phyloP scores from a whole-genome alignment of 2,888 invertebrate species.

The Schrankia costaestrigalis region DNA sequence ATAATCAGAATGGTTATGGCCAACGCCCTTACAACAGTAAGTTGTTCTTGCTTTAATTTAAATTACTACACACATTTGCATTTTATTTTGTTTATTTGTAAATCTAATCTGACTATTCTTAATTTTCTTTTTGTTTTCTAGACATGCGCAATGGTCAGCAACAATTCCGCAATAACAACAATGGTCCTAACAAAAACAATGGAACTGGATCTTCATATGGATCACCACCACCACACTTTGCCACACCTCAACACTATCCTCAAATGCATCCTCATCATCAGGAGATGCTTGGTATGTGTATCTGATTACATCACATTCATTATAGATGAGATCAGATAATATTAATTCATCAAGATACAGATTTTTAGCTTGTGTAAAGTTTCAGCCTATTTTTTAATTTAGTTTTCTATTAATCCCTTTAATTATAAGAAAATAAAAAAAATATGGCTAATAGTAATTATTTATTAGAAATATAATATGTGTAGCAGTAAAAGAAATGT shows the following conservation, averaged over 20 bases:
- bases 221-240: constrained; percentile 75
- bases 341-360: no score
- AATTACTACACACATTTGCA: no score
- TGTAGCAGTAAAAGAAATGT: no score
- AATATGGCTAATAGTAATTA: no score
- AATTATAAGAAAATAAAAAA: no score
- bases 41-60: no score
- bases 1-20: constrained; percentile 71
- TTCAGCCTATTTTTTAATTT: not conserved
- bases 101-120: not conserved
- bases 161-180: constrained; percentile 65
- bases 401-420: no score
- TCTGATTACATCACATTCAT: no score
- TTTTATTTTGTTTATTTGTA: not conserved
- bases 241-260: constrained; percentile 68
- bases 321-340: no score
- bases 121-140: constrained; percentile 20
- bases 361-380: not conserved
- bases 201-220: constrained; percentile 72
- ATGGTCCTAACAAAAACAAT: constrained; percentile 59
- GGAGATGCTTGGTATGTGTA: constrained; percentile 72
- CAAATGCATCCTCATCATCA: constrained; percentile 77
- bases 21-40: constrained; percentile 71
- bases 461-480: no score
- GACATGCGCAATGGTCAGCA: constrained; percentile 66